Base-by-base conservation (phyloP, 2,888 invertebrate species). In the Mythimna lalbum region DNA sequence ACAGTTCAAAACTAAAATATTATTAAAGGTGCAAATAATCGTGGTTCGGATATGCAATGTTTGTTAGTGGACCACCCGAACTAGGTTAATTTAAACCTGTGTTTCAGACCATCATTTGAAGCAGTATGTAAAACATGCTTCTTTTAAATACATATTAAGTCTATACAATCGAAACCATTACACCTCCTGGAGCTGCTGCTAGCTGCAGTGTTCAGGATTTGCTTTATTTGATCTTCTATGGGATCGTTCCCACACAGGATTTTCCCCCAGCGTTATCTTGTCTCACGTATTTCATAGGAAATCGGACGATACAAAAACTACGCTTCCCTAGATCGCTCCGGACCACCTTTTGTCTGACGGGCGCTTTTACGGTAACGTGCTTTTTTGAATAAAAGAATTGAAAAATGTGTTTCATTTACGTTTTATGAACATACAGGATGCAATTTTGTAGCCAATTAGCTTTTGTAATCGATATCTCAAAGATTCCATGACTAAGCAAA, bases 221-320 rank as follows among this genome's bases (percentile, higher is more conserved):
- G 47, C 62, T 65, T 75, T 69, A 65, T 75, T 64, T 62, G 61
- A 69, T 65, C 57, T 77, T 64, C 63, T 56, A 73, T 73, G 74
- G 62, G 52, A 73, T 56, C 27, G 61, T 53, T 31, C 52, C 23
- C 33, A 49, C 33, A 68, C 33, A 50, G 62, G 36, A 63, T 76
- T 75, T 69, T 80, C 59, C 65, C 59, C 47, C 43, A 33, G 55
- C 62, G 76, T 65, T 78, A 78, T 78, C 77, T 80, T 47, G 59
- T 60, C 77, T 66, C 76, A 69, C 80, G 77, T 78, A 78, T 78
- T 78, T 78, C 76, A 78, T 78, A 80, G 76, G 63, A 80, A 80
- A 76, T 69, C 77, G 80, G 60, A 63, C 59, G 70, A 80, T 78
- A 80, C 76, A 80, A 80, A 76, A 80, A 76, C 69, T 69, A 27